Conservation (phyloP, 2,113 vertebrate genomes). For the Cisticola juncidis region DNA sequence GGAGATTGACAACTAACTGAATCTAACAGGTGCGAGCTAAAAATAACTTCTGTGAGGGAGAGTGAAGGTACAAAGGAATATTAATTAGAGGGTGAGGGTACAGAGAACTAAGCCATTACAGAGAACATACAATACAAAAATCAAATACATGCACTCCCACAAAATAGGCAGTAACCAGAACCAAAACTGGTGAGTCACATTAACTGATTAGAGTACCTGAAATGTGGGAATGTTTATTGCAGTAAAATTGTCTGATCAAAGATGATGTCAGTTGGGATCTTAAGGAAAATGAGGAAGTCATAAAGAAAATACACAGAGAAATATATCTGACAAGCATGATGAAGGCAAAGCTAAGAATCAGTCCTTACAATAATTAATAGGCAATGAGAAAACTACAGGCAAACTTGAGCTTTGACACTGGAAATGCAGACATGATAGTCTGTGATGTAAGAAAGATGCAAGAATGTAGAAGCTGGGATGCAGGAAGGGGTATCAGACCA, state of each 20-base stretch:
- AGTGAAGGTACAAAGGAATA: no score
- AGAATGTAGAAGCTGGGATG: rapidly evolving
- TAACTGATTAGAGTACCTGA: background rate
- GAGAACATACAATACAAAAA: no score
- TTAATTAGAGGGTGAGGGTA: no score
- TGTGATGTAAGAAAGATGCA: background rate
- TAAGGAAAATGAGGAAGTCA: background rate
- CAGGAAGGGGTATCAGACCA: rapidly evolving
- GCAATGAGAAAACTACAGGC: background rate
- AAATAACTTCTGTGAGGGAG: no score
- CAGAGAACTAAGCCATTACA: no score
- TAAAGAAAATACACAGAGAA: background rate
- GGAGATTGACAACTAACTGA: no score
- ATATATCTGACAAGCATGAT: background rate
- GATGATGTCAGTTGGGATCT: background rate
- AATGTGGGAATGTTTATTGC: background rate
- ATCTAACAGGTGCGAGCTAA: no score
- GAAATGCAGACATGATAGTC: background rate
- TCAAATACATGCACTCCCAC: no score
- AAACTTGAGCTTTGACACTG: background rate
- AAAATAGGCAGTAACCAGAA: background rate
- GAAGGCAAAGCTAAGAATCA: background rate
- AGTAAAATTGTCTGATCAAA: background rate
- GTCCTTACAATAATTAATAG: background rate
- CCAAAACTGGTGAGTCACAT: background rate